phyloP scores from a whole-genome alignment of 2,888 invertebrate genomes.

The Calameuta idolon region DNA sequence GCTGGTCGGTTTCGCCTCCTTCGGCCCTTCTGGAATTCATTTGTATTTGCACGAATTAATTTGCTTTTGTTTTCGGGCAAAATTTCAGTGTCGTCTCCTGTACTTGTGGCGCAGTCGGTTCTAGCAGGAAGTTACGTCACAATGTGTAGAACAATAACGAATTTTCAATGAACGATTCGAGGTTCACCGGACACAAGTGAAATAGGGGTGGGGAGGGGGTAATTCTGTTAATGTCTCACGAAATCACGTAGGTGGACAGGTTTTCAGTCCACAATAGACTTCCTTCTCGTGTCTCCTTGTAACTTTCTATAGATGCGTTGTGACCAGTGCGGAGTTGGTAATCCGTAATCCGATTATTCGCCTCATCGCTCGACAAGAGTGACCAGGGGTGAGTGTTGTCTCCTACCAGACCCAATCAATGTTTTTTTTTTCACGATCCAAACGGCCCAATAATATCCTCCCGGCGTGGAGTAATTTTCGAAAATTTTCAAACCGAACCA shows the following conservation, averaged over 20 bases:
- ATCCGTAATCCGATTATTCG: constrained; percentile 65
- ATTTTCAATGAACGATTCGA: neutral
- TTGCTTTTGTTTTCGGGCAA: too few species aligned
- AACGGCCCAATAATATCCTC: constrained; percentile 36
- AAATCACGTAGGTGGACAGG: constrained; percentile 19
- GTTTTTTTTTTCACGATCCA: constrained; percentile 37
- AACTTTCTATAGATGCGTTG: constrained; percentile 30
- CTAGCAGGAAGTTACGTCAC: too few species aligned
- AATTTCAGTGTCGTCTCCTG: too few species aligned
- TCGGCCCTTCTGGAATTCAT: too few species aligned
- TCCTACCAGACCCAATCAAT: constrained; percentile 28
- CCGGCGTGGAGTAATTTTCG: constrained; percentile 38
- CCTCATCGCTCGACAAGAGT: constrained; percentile 54
- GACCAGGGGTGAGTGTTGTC: too few species aligned
- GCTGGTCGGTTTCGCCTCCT: too few species aligned
- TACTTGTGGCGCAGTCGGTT: too few species aligned
- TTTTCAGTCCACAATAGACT: too few species aligned
- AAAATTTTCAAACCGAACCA: constrained; percentile 28
- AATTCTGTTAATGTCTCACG: constrained; percentile 41
- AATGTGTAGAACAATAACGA: too few species aligned
- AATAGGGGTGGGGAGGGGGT: neutral
- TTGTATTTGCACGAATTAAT: too few species aligned
- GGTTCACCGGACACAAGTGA: neutral
- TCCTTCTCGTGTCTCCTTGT: rapidly evolving
- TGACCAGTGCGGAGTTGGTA: constrained; percentile 52